phyloP scores from a whole-genome alignment of 2,888 invertebrate species.

The Drosophila histrio region DNA sequence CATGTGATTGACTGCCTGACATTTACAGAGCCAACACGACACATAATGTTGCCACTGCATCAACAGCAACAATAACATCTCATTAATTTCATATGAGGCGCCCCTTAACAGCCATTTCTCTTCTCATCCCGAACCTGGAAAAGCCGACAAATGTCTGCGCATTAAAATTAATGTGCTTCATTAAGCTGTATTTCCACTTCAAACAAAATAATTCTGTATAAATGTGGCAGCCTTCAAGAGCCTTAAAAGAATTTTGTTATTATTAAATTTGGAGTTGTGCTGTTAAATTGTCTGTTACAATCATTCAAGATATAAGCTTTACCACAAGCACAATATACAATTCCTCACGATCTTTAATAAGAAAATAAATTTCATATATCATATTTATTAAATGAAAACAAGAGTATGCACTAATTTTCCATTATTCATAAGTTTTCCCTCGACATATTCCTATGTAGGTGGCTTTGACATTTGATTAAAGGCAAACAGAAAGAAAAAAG shows the following conservation, averaged over 20 bases:
- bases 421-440: neutral
- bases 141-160: conserved; percentile 39
- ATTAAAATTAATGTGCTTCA: conserved; percentile 72
- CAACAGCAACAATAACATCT: conserved; percentile 43
- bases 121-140: neutral
- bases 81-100: conserved; percentile 61
- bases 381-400: no score
- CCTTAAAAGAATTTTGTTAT: neutral
- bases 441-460: no score
- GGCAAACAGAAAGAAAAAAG: no score
- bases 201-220: conserved; percentile 9
- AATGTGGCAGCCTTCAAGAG: neutral
- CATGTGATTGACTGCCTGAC: conserved; percentile 63
- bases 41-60: conserved; percentile 41
- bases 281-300: neutral
- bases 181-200: conserved; percentile 45
- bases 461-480: no score
- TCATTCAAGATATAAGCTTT: neutral
- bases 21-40: conserved; percentile 51
- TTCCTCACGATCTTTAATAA: neutral
- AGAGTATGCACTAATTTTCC: no score
- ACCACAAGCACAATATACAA: neutral
- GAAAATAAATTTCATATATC: no score
- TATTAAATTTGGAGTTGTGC: neutral
- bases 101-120: conserved; percentile 2